phyloP scores from a whole-genome alignment of 2,797 vertebrate species.

The Pseudomugil gertrudae region DNA sequence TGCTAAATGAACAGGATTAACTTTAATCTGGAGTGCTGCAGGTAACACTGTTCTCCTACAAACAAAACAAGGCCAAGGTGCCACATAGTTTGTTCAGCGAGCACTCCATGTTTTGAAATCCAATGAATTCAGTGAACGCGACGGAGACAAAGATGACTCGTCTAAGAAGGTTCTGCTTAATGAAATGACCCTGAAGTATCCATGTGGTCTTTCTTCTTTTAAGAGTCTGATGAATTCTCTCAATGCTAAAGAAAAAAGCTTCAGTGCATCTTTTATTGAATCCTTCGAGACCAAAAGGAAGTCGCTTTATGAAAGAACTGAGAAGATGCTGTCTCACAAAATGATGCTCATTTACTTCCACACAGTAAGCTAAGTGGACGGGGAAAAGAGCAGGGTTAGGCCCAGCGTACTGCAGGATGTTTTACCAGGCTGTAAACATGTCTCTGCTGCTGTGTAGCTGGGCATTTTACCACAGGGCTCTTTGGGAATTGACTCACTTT shows the following conservation, averaged over 20 bases:
- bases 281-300: no score
- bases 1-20: conserved; percentile 54
- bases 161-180: neutral
- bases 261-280: no score
- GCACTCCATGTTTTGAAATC: neutral
- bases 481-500: neutral
- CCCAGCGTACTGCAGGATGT: neutral
- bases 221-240: neutral
- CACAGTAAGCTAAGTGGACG: neutral
- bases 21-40: conserved; percentile 30
- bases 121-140: neutral
- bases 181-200: neutral
- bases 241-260: neutral
- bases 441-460: neutral
- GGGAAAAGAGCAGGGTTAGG: neutral
- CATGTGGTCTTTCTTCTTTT: neutral
- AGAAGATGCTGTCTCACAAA: neutral
- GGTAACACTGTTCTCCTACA: conserved; percentile 27
- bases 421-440: neutral
- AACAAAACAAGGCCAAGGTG: conserved; percentile 7
- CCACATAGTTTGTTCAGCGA: neutral
- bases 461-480: neutral
- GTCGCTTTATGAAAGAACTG: neutral
- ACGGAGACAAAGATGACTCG: neutral
- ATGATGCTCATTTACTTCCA: neutral